phyloP scores from a whole-genome alignment of 2,113 vertebrate species.

The Suricata suricatta region DNA sequence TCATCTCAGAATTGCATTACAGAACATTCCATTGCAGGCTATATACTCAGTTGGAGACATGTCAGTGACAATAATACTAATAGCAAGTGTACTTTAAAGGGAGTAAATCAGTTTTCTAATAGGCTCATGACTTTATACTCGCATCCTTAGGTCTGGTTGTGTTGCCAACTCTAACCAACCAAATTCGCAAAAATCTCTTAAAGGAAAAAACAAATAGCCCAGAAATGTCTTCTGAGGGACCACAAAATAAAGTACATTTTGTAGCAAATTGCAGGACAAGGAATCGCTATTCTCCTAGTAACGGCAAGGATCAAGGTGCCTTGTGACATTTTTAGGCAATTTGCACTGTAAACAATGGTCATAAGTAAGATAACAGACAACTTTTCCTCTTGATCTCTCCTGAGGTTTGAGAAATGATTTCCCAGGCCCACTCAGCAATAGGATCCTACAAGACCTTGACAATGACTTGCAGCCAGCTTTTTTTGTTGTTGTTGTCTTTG shows the following conservation, averaged over 20 bases:
- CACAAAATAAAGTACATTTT: constrained; percentile 52
- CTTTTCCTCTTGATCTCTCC: background rate
- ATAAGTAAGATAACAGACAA: background rate
- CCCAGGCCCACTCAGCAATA: background rate
- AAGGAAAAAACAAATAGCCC: background rate
- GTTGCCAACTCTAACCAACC: background rate
- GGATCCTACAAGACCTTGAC: background rate
- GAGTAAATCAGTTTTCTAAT: background rate
- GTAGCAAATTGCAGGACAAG: constrained; percentile 49
- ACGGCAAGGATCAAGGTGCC: background rate
- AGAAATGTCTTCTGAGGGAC: constrained; percentile 38
- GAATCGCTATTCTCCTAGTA: constrained; percentile 25
- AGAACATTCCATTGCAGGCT: background rate
- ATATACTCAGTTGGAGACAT: background rate
- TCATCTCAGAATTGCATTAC: background rate
- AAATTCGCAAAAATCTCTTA: constrained; percentile 44
- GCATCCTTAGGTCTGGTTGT: background rate
- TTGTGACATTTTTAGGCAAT: constrained; percentile 46
- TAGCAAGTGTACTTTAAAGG: background rate
- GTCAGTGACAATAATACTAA: background rate
- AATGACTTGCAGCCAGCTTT: background rate
- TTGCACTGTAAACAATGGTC: background rate
- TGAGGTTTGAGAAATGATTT: constrained; percentile 32
- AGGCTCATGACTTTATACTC: background rate
- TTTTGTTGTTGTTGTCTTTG: background rate